Evolutionary conservation across 2,888 invertebrate genomes (phyloP).

Genomic region (Boloria euphrosyne): DNA sequence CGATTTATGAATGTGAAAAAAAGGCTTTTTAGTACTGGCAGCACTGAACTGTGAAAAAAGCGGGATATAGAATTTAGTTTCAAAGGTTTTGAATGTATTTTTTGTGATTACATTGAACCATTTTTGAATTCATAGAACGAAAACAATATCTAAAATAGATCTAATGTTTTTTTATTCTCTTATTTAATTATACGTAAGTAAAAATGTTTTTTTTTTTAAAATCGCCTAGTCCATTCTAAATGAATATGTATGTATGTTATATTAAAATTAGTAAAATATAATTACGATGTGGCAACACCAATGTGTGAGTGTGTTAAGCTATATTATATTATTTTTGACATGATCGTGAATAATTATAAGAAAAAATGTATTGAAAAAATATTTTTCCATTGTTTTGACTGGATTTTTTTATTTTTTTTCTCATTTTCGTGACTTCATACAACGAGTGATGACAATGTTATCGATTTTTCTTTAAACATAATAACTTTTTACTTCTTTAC

Average conservation of each 20-base stretch:
- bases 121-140: too few species aligned
- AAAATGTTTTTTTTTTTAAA: not conserved
- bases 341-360: slow-evolving; percentile 10
- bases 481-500: slow-evolving; percentile 29
- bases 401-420: slow-evolving; percentile 7
- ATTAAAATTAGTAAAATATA: slow-evolving; percentile 35
- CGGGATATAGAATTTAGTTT: too few species aligned
- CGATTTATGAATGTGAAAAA: not conserved
- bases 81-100: too few species aligned
- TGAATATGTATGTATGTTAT: slow-evolving; percentile 28
- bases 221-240: slow-evolving; percentile 3
- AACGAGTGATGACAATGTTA: slow-evolving; percentile 7
- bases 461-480: not conserved
- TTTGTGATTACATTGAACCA: too few species aligned
- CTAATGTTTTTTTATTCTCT: too few species aligned
- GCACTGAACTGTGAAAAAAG: too few species aligned
- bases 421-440: slow-evolving; percentile 11
- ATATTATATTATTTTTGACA: slow-evolving; percentile 18
- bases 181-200: not conserved
- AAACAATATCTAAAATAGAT: too few species aligned
- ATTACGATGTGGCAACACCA: slow-evolving; percentile 42
- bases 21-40: too few species aligned
- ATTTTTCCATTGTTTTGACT: not conserved
- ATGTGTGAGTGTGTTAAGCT: slow-evolving; percentile 28
- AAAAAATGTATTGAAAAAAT: slow-evolving; percentile 13